Evolutionary conservation across 1,140 invertebrate species (phyloP).

Genomic region (Cylas formicarius): DNA sequence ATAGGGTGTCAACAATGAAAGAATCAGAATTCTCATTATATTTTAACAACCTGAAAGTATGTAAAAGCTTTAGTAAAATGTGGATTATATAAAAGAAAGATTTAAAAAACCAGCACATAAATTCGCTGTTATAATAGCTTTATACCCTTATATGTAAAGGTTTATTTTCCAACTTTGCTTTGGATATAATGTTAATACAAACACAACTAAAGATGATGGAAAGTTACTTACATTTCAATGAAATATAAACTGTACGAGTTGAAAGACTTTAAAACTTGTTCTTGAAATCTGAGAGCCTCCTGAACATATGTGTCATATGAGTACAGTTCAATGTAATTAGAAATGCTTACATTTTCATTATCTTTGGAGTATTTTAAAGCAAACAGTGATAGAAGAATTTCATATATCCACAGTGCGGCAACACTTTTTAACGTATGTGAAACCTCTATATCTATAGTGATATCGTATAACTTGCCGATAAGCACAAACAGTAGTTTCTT

Average conservation of each 20-base stretch:
- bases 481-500: slow-evolving; percentile 13
- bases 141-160: no score
- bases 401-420: slow-evolving; percentile 27
- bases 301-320: slow-evolving; percentile 9
- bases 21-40: slow-evolving; percentile 11
- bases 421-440: slow-evolving; percentile 13
- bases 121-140: no score
- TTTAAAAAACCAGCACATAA: no score
- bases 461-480: slow-evolving; percentile 20
- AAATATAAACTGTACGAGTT: slow-evolving; percentile 12
- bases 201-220: not conserved
- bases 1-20: slow-evolving; percentile 7
- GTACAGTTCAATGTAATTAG: slow-evolving; percentile 7
- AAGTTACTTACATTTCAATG: slow-evolving; percentile 13
- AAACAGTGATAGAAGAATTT: slow-evolving; percentile 17
- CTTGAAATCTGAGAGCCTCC: slow-evolving; percentile 15
- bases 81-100: not conserved
- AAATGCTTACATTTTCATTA: slow-evolving; percentile 11
- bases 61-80: slow-evolving; percentile 3
- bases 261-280: slow-evolving; percentile 7
- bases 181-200: not conserved
- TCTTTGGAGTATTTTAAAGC: slow-evolving; percentile 2
- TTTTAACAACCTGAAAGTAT: slow-evolving; percentile 18
- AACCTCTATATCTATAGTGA: slow-evolving; percentile 7
- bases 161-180: no score